Evolutionary conservation across 2,113 vertebrate genomes (phyloP), one percentile per base, ranked within the genome.

Genomic region (Dendropsophus ebraccatus): DNA sequence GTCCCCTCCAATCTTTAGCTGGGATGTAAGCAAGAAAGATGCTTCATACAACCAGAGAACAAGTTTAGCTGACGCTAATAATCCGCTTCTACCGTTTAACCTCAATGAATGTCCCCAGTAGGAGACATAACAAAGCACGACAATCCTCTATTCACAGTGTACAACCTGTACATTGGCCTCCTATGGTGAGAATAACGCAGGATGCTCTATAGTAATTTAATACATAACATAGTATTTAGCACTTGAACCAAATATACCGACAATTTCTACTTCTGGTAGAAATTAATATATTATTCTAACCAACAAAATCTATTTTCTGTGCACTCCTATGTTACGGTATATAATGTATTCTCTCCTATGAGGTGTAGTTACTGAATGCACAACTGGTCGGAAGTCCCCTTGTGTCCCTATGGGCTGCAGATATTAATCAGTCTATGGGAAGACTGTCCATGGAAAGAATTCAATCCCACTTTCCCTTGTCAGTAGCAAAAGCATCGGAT

Each of bases 381-480:
- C 52, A 58, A n/a, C 21, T 79, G 52, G 1, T 60, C 37, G 9
- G 16, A 49, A 41, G 32, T 21, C 60, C 45, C n/a, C 62, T 23
- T 82, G 80, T 35, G 35, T 28, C 70, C 80, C 56, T 50, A 3
- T 21, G 62, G 80, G 80, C 52, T 50, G 5, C 25, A 30, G 62
- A 82, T 82, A 82, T 82, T 69, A 69, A 82, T 82, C 41, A 82
- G 47, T 45, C 28, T 62, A 50, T 52, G 45, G 80, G 45, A 50
- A 82, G 62, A 52, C 23, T 37, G 52, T 77, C 49, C 75, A 58
- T 56, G 30, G 41, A 82, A 70, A 69, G n/a, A 69, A 83, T 83
- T 70, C 65, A 83, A 83, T 83, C 81, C 28, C 23, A 72, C 47
- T 52, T 73, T 67, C 56, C 41, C 69, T 75, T 47, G 56, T 83